Conservation (phyloP, 2,797 vertebrate species). For the Premnoplex brunnescens region DNA sequence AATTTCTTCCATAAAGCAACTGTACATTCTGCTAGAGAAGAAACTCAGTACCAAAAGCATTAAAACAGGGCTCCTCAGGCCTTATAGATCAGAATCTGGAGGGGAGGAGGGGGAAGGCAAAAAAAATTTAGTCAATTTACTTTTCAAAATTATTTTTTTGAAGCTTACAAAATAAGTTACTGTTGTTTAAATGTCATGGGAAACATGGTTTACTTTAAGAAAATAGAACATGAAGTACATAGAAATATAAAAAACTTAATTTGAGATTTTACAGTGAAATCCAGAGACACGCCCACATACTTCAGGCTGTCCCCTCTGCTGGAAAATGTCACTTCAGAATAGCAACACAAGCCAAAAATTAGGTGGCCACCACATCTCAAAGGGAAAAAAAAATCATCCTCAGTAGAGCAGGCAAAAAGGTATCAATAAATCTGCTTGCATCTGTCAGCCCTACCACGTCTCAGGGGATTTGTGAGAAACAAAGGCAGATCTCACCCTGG, state of each 20-base stretch:
- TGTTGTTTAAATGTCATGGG: neutral
- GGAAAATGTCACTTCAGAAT: neutral
- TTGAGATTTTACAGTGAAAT: neutral
- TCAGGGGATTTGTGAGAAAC: neutral
- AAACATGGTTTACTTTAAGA: neutral
- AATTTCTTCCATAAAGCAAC: neutral
- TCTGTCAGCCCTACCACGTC: neutral
- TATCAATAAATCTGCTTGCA: neutral
- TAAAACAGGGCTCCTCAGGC: neutral
- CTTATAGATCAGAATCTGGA: neutral
- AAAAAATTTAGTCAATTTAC: neutral
- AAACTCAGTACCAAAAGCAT: neutral
- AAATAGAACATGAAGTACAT: neutral
- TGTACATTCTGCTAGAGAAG: neutral
- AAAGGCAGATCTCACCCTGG: neutral
- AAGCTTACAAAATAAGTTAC: neutral
- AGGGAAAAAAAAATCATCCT: neutral
- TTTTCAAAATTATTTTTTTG: neutral
- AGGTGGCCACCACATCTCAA: neutral
- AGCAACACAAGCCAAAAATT: neutral
- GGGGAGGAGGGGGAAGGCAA: accelerated
- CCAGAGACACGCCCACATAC: neutral
- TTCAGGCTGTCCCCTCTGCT: neutral
- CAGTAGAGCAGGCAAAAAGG: neutral
- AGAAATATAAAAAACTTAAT: neutral